A percentile compares a stretch with the other conserved stretches of the same genome.
Evolutionary conservation across 35 echinoderm and acorn worm genomes (phyloP).

Genomic region (Ophiothrix spiculata): DNA sequence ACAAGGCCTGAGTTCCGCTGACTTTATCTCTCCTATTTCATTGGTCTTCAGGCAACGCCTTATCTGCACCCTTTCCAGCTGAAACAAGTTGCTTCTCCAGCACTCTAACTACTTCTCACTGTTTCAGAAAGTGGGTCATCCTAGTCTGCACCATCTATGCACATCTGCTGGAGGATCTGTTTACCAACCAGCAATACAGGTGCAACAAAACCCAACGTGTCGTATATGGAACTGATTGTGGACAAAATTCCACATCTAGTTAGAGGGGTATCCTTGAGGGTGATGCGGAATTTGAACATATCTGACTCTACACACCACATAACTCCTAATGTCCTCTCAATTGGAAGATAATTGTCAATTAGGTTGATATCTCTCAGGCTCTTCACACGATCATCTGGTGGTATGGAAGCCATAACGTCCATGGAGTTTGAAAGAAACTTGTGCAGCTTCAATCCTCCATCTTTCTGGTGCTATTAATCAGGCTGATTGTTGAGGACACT

Average conservation of each 20-base stretch:
- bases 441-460: conserved; percentile 17
- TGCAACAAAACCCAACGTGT: conserved; percentile 35
- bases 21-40: not conserved
- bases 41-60: conserved; percentile 15
- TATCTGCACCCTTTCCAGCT: conserved; percentile 32
- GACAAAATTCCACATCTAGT: conserved; percentile 51
- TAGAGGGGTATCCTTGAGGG: conserved; percentile 18
- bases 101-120: conserved; percentile 25
- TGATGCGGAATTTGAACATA: conserved; percentile 38
- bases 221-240: conserved; percentile 45
- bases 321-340: conserved; percentile 47
- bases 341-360: conserved; percentile 17
- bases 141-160: conserved; percentile 28
- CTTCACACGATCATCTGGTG: not conserved
- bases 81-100: conserved; percentile 44
- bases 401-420: conserved; percentile 25
- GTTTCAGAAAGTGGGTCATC: conserved; percentile 50
- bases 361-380: not conserved
- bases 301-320: conserved; percentile 47
- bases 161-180: conserved; percentile 50
- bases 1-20: conserved; percentile 38
- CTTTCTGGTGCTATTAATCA: conserved; percentile 1
- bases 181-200: conserved; percentile 29
- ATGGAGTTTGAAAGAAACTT: conserved; percentile 37
- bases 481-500: not conserved